Evolutionary conservation across 2,113 vertebrate genomes (phyloP).

Genomic region (Chionis minor): DNA sequence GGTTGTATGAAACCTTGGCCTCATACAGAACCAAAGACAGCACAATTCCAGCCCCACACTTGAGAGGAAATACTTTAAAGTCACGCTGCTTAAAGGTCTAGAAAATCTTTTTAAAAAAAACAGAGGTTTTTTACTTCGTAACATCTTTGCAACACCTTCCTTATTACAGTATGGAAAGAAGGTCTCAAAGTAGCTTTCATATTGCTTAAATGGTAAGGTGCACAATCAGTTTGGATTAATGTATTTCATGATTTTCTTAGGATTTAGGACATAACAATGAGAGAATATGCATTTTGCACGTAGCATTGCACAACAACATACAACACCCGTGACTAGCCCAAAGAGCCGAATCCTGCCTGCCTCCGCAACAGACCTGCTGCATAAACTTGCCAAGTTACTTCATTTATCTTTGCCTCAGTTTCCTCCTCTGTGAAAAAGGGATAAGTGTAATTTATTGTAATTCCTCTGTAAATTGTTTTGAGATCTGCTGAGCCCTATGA

Average conservation of each 20-base stretch:
- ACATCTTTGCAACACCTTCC: not conserved
- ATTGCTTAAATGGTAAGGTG: not conserved
- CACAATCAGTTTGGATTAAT: not conserved
- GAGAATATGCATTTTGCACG: not conserved
- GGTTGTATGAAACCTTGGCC: not conserved
- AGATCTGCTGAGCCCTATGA: not conserved
- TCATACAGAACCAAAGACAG: not conserved
- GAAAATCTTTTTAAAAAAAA: not conserved
- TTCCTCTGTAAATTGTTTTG: not conserved
- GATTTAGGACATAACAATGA: not conserved
- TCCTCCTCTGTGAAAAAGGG: not conserved
- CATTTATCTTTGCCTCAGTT: slow-evolving; percentile 20
- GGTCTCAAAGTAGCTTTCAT: not conserved
- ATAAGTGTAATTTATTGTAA: not conserved
- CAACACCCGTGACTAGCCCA: rapidly evolving
- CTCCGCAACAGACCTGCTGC: not conserved
- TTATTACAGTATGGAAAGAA: not conserved
- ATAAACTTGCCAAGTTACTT: not conserved
- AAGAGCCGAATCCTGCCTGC: not conserved
- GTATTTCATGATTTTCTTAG: not conserved
- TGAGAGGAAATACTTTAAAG: not conserved
- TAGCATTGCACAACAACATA: not conserved
- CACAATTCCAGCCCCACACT: rapidly evolving
- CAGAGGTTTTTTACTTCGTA: not conserved
- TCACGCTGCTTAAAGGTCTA: not conserved